phyloP scores from a whole-genome alignment of 2,888 invertebrate species.

The Anoplius nigerrimus region DNA sequence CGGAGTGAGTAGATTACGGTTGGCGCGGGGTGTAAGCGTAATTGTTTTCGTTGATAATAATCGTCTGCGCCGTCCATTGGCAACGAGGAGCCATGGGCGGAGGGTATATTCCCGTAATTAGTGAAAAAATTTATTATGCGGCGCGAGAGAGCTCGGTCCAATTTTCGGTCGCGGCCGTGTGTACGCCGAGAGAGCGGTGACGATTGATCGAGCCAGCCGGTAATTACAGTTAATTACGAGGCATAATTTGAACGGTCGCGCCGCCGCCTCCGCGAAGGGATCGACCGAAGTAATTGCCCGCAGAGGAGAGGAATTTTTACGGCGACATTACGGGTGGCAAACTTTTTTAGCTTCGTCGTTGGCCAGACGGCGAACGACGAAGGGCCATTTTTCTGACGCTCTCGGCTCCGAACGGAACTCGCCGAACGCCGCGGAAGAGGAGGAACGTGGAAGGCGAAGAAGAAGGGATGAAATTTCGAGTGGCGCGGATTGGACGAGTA shows the following conservation, averaged over 20 bases:
- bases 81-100: constrained; percentile 20
- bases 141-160: constrained; percentile 39
- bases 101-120: constrained; percentile 16
- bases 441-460: constrained; percentile 1
- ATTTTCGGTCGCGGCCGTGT: constrained; percentile 34
- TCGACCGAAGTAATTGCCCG: constrained; percentile 37
- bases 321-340: constrained; percentile 14
- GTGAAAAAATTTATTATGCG: constrained; percentile 43
- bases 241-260: constrained; percentile 27
- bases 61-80: constrained; percentile 3
- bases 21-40: too few relatives aligned
- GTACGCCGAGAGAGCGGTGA: constrained; percentile 18
- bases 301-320: constrained; percentile 35
- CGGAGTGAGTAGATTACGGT: too few relatives aligned
- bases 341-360: constrained; percentile 1
- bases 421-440: background rate
- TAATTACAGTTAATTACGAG: constrained; percentile 52
- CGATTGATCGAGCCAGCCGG: constrained; percentile 47
- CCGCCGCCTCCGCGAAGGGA: constrained; percentile 21
- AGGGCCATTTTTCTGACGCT: background rate
- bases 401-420: background rate
- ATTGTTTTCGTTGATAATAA: constrained; percentile 28
- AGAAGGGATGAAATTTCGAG: constrained; percentile 30
- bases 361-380: background rate
- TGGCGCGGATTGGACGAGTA: constrained; percentile 24